phyloP scores from a whole-genome alignment of 2,113 vertebrate genomes.

The Aphyosemion australe region DNA sequence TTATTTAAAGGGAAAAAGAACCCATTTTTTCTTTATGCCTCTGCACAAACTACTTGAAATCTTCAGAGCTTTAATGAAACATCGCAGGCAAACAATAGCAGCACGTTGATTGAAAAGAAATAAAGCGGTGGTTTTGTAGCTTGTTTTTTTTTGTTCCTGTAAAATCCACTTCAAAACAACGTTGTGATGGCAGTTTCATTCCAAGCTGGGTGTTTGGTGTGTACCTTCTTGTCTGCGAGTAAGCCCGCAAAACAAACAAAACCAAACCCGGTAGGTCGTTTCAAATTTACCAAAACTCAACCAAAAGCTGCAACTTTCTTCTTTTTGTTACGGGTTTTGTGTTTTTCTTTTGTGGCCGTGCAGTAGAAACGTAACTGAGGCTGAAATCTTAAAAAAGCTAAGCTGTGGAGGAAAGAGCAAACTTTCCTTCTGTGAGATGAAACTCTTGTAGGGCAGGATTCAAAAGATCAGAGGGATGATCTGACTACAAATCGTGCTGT shows the following conservation, averaged over 20 bases:
- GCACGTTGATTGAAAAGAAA: slow-evolving; percentile 46
- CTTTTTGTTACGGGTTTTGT: slow-evolving; percentile 37
- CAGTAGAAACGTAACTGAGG: slow-evolving; percentile 10
- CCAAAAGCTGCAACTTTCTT: slow-evolving; percentile 69
- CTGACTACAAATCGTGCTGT: slow-evolving; percentile 2
- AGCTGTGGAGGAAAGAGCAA: slow-evolving; percentile 20
- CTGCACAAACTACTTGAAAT: slow-evolving; percentile 79
- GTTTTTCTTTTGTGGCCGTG: slow-evolving; percentile 12
- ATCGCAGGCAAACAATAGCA: slow-evolving; percentile 59
- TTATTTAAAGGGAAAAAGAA: slow-evolving; percentile 31
- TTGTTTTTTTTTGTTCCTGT: slow-evolving; percentile 21
- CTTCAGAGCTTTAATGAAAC: slow-evolving; percentile 82
- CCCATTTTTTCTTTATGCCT: slow-evolving; percentile 40
- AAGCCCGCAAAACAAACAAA: slow-evolving; percentile 63
- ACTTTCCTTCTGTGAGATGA: slow-evolving; percentile 16
- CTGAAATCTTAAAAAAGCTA: slow-evolving; percentile 7
- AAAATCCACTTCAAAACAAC: slow-evolving; percentile 32
- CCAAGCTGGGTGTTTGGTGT: slow-evolving; percentile 44
- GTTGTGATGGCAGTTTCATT: slow-evolving; percentile 55
- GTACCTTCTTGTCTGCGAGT: slow-evolving; percentile 66
- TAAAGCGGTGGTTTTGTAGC: slow-evolving; percentile 47
- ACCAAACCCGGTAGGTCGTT: slow-evolving; percentile 60
- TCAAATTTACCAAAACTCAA: slow-evolving; percentile 77
- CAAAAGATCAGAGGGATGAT: slow-evolving; percentile 21
- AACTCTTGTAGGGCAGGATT: slow-evolving; percentile 16